Conservation (phyloP, 2,888 invertebrate species). For the Timandra comae region DNA sequence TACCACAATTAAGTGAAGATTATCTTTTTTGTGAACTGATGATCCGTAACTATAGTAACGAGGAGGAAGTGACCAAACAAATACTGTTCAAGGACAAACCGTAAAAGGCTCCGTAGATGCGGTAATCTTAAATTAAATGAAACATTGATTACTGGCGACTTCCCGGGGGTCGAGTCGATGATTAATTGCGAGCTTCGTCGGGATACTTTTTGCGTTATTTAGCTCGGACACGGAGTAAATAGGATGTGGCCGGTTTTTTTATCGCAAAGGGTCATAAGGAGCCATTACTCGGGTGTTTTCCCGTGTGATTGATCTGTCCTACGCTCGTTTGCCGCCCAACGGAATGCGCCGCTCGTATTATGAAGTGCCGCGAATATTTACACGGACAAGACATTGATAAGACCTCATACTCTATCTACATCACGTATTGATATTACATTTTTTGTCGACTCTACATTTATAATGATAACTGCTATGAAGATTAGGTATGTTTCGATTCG, state of each 20-base stretch:
- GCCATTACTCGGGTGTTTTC: slow-evolving; percentile 60
- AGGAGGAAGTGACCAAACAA: too few relatives aligned
- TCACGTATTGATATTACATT: too few relatives aligned
- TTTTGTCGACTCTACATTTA: too few relatives aligned
- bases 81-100: too few relatives aligned
- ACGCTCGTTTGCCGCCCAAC: slow-evolving; percentile 25
- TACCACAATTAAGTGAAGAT: too few relatives aligned
- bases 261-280: slow-evolving; percentile 43
- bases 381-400: too few relatives aligned
- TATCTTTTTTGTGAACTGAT: too few relatives aligned
- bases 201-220: slow-evolving; percentile 63
- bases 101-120: too few relatives aligned
- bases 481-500: too few relatives aligned
- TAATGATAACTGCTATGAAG: too few relatives aligned
- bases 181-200: slow-evolving; percentile 52
- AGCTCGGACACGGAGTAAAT: slow-evolving; percentile 48
- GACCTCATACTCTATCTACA: too few relatives aligned
- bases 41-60: too few relatives aligned
- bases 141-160: slow-evolving; percentile 40
- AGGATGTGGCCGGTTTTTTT: slow-evolving; percentile 39
- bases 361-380: not conserved
- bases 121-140: slow-evolving; percentile 43
- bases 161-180: slow-evolving; percentile 36
- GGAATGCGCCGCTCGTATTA: slow-evolving; percentile 13
- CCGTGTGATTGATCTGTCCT: slow-evolving; percentile 57